phyloP scores from a whole-genome alignment of 2,113 vertebrate genomes.

The Cryptotis parvus region DNA sequence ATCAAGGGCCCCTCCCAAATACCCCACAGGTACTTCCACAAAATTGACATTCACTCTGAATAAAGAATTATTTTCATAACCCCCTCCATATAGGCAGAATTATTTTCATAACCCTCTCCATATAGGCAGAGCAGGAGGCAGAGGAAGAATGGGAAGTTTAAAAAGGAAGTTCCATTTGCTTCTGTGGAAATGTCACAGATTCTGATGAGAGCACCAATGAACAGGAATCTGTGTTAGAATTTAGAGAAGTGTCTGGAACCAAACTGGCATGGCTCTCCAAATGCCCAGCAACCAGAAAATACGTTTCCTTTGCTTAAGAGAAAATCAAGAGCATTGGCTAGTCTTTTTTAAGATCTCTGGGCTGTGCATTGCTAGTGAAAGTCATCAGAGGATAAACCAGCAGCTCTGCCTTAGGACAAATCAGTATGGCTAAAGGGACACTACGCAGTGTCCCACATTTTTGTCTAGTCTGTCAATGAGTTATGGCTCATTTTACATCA shows the following conservation, averaged over 20 bases:
- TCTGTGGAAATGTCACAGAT: neutral
- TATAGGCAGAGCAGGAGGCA: neutral
- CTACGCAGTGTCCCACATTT: neutral
- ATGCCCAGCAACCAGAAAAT: neutral
- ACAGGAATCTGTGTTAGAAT: neutral
- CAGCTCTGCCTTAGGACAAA: neutral
- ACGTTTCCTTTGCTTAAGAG: neutral
- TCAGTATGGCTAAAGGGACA: neutral
- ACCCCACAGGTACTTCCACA: neutral
- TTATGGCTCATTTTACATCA: neutral
- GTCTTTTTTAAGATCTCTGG: neutral
- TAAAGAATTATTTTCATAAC: slow-evolving; percentile 6
- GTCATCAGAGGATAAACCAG: neutral
- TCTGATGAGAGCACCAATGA: neutral
- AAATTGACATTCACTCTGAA: neutral
- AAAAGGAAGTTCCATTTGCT: neutral
- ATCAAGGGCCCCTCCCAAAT: slow-evolving; percentile 9
- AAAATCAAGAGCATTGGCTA: neutral
- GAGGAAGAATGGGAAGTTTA: neutral
- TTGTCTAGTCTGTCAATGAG: neutral
- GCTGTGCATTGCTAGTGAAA: neutral
- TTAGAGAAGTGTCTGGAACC: neutral
- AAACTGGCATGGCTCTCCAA: neutral
- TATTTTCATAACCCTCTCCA: neutral
- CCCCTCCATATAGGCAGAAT: neutral